Percentiles rank a stretch among this genome's conserved stretches.
phyloP scores from a whole-genome alignment of 2,888 invertebrate genomes.

The Rhingia campestris region DNA sequence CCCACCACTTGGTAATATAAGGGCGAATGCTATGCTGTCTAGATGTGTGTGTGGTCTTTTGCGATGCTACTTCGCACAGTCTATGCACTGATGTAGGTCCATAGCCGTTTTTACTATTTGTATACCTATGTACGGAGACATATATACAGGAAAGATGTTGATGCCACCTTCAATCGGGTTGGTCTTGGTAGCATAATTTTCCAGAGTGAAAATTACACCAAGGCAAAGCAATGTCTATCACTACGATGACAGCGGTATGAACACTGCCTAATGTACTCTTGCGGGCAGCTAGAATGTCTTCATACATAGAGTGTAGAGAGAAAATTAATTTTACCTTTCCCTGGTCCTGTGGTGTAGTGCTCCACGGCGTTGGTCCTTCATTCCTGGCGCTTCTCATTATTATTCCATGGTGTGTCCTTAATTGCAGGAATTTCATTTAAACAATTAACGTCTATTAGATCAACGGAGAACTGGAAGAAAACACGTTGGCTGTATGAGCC shows the following conservation, averaged over 20 bases:
- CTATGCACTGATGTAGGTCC: conserved; percentile 3
- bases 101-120: conserved; percentile 38
- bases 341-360: not conserved
- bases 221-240: conserved; percentile 50
- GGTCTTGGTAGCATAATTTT: conserved; percentile 21
- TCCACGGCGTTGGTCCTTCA: conserved; percentile 30
- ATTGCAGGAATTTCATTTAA: conserved; percentile 82
- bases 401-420: conserved; percentile 77
- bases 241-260: conserved; percentile 62
- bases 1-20: conserved; percentile 9
- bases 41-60: not conserved
- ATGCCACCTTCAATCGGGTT: conserved; percentile 30
- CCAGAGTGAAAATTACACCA: conserved; percentile 51
- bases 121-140: conserved; percentile 8
- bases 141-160: conserved; percentile 21
- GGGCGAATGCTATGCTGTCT: conserved; percentile 4
- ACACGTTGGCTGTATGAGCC: not conserved
- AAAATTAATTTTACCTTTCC: conserved; percentile 51
- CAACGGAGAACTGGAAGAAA: conserved; percentile 37
- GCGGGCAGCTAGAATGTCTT: conserved; percentile 50
- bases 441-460: conserved; percentile 81
- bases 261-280: conserved; percentile 63
- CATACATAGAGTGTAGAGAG: conserved; percentile 29
- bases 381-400: conserved; percentile 75
- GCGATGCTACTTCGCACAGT: conserved; percentile 31